phyloP scores from a whole-genome alignment of 1,140 invertebrate genomes.

The Drosophila pandora region DNA sequence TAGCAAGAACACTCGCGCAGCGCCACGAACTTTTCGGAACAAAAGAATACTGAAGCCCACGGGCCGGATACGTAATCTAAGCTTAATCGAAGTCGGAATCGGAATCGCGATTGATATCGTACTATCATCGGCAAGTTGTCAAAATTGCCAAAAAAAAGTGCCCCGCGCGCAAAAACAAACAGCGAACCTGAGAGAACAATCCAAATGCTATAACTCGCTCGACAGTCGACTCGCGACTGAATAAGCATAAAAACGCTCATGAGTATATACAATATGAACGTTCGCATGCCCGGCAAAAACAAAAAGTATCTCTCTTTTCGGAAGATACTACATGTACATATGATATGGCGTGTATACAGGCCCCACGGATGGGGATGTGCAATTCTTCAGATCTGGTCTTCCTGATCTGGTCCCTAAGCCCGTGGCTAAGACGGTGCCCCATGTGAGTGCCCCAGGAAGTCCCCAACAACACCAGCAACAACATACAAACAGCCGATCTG shows the following conservation, averaged over 20 bases:
- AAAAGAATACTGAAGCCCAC: background rate
- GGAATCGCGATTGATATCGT: constrained; percentile 23
- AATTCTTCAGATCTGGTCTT: background rate
- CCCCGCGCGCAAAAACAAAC: constrained; percentile 29
- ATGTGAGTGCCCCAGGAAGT: background rate
- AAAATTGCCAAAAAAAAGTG: constrained; percentile 11
- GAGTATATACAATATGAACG: constrained; percentile 9
- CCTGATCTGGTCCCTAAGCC: background rate
- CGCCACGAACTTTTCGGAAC: background rate
- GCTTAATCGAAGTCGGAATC: constrained; percentile 1
- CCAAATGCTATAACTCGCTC: constrained; percentile 47
- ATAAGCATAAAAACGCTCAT: constrained; percentile 1
- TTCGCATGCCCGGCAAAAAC: background rate
- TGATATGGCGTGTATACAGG: background rate
- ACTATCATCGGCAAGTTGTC: constrained; percentile 9
- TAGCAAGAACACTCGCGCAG: constrained; percentile 24
- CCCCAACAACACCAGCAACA: background rate
- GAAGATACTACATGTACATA: background rate
- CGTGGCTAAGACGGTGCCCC: background rate
- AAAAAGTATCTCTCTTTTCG: background rate
- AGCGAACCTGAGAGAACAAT: constrained; percentile 25
- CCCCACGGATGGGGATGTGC: background rate
- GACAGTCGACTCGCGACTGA: constrained; percentile 50
- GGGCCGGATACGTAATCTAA: background rate
- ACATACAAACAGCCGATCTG: background rate